These are phyloP conservation scores for Tipula unca DNA, from an alignment of 2,888 invertebrate genomes.

Conservation along the genomic window DNA sequence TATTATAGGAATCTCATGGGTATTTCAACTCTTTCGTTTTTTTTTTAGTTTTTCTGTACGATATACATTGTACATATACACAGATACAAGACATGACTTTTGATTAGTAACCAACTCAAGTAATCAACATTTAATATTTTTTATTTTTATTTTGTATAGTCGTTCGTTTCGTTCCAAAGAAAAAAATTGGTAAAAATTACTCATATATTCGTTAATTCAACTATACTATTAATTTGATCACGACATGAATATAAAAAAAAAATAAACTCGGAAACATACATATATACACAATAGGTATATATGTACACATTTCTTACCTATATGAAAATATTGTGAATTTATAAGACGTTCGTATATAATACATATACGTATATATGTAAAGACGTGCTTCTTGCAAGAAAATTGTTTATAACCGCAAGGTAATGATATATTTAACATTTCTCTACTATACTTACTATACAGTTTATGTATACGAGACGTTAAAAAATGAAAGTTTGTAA, in stretches of 20 bases:
- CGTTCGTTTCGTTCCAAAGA: not conserved
- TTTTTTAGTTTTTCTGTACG: not conserved
- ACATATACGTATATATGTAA: not conserved
- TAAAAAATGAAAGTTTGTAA: not conserved
- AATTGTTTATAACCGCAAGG: not conserved
- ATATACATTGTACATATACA: not conserved
- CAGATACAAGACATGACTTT: not conserved
- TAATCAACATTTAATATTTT: not conserved
- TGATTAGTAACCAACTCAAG: slow-evolving; percentile 8
- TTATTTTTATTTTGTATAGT: not conserved
- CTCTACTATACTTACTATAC: not conserved
- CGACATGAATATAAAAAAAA: not conserved
- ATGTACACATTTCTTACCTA: not conserved
- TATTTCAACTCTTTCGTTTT: not conserved
- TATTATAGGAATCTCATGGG: not conserved
- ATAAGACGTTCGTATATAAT: not conserved
- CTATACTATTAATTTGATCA: not conserved
- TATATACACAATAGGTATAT: not conserved
- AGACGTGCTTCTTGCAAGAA: not conserved
- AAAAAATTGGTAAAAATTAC: not conserved
- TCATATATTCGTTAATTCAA: slow-evolving; percentile 1
- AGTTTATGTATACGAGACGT: not conserved
- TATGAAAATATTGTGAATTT: not conserved
- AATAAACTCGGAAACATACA: not conserved
- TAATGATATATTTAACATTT: not conserved